Evolutionary conservation across 2,113 vertebrate genomes (phyloP).

Genomic region (Ginglymostoma cirratum): DNA sequence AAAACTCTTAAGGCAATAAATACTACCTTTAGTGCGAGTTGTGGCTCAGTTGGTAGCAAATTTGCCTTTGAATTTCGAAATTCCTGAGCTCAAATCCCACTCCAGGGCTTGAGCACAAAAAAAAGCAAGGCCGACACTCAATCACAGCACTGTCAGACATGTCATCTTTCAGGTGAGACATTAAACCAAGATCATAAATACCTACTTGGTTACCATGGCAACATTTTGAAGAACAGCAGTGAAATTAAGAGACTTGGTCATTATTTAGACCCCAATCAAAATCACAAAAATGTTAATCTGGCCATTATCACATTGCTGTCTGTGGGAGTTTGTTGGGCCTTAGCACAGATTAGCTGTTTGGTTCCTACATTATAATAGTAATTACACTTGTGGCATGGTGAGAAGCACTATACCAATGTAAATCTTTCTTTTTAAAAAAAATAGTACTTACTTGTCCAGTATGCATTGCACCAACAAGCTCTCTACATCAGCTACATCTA

Average conservation of each 20-base stretch:
- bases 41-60: not conserved
- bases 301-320: not conserved
- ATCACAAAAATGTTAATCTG: not conserved
- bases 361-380: not conserved
- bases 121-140: too few species aligned
- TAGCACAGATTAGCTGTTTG: not conserved
- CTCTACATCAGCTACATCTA: constrained; percentile 97
- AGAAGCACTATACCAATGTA: not conserved
- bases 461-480: constrained; percentile 99
- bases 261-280: not conserved
- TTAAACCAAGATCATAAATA: not conserved
- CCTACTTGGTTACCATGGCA: not conserved
- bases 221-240: not conserved
- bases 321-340: not conserved
- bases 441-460: constrained; percentile 89
- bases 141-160: not conserved
- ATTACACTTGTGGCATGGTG: not conserved
- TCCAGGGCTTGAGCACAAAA: not conserved
- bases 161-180: not conserved
- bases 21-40: not conserved
- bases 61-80: not conserved
- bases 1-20: not conserved
- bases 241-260: not conserved
- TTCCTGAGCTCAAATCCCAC: not conserved
- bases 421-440: not conserved